Conservation (phyloP, 2,888 invertebrate genomes). For the Tiphia femorata region DNA sequence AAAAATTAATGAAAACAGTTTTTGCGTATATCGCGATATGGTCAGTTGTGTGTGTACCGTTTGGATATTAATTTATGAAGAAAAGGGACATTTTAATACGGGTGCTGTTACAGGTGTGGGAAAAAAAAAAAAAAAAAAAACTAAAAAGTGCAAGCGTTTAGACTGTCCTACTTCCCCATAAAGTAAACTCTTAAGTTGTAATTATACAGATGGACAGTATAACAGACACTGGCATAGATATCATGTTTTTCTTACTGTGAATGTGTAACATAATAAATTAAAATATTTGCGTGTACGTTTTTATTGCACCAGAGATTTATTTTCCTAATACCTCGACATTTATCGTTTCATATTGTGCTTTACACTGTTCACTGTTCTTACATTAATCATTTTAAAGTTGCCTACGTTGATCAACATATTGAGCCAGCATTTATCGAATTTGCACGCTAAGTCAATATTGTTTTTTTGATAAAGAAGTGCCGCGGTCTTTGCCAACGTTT, state of each 20-base stretch:
- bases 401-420: too few relatives aligned
- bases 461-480: too few relatives aligned
- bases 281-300: constrained; percentile 42
- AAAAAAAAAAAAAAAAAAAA: not conserved
- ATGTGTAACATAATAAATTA: constrained; percentile 57
- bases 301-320: too few relatives aligned
- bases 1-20: too few relatives aligned
- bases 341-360: too few relatives aligned
- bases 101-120: constrained; percentile 22
- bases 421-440: too few relatives aligned
- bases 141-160: constrained; percentile 11
- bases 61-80: constrained; percentile 35
- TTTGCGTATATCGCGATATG: constrained; percentile 13
- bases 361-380: too few relatives aligned
- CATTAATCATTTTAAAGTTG: too few relatives aligned
- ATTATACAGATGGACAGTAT: constrained; percentile 20
- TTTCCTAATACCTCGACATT: too few relatives aligned
- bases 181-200: constrained; percentile 27
- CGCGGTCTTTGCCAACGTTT: too few relatives aligned
- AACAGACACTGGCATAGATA: constrained; percentile 14
- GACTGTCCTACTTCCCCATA: constrained; percentile 9
- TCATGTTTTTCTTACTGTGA: constrained; percentile 50
- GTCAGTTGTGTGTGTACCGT: constrained; percentile 21
- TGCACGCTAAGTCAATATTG: too few relatives aligned
- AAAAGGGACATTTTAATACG: constrained; percentile 22